Conservation (phyloP, 1,140 invertebrate genomes). For the Caenorhabditis briggsae region DNA sequence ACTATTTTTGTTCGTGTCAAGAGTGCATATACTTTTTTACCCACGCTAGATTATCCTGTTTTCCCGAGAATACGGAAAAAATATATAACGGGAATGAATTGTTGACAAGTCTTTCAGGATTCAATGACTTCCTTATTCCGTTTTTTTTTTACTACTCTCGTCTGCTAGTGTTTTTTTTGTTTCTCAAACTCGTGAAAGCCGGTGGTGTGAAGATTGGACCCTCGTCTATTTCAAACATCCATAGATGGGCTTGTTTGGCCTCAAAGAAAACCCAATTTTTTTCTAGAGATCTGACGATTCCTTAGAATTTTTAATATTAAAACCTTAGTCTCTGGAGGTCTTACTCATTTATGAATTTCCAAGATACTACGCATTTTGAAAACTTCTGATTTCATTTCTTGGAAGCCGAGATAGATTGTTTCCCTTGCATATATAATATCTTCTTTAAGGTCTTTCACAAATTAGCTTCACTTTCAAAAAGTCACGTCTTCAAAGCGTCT, state of each 20-base stretch:
- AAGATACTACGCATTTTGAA: too few species aligned
- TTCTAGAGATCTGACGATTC: too few species aligned
- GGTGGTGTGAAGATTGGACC: not conserved
- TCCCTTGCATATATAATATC: too few species aligned
- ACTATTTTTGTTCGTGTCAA: too few species aligned
- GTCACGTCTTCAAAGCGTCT: slow-evolving; percentile 4
- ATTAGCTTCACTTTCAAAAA: slow-evolving; percentile 5
- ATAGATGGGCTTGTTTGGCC: too few species aligned
- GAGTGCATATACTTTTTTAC: too few species aligned
- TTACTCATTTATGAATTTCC: too few species aligned
- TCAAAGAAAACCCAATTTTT: too few species aligned
- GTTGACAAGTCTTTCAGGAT: slow-evolving; percentile 12
- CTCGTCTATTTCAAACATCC: not conserved
- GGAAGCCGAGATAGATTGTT: too few species aligned
- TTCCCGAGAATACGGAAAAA: not conserved
- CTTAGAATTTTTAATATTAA: too few species aligned
- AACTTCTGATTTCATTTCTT: too few species aligned
- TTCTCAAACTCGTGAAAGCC: not conserved
- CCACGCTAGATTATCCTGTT: not conserved
- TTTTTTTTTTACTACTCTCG: not conserved
- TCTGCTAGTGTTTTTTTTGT: slow-evolving; percentile 4
- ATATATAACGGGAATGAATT: not conserved
- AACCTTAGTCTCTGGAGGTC: too few species aligned
- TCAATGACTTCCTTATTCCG: slow-evolving; percentile 28
- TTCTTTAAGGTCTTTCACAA: not conserved